These are phyloP conservation scores for Crocallis elinguaria DNA, from an alignment of 2,888 invertebrate species.

Conservation along the genomic window DNA sequence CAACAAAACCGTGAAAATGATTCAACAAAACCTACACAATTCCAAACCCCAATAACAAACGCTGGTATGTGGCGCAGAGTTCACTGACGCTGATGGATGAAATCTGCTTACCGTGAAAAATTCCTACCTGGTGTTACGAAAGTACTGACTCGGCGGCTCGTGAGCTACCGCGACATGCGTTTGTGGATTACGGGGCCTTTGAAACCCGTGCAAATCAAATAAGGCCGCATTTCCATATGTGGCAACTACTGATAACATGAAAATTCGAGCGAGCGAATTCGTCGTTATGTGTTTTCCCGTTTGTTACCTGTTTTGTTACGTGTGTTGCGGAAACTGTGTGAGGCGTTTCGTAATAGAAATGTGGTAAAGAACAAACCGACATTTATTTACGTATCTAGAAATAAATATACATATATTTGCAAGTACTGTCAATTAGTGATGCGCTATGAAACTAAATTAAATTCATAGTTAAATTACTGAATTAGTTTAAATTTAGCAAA, in stretches of 20 bases:
- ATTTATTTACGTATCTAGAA: background rate
- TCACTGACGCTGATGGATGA: conserved; percentile 39
- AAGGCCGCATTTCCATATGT: conserved; percentile 36
- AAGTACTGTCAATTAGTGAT: no score
- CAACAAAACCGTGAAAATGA: background rate
- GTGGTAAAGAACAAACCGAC: background rate
- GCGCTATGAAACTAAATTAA: no score
- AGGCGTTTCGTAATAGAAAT: conserved; percentile 4
- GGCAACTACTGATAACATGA: conserved; percentile 36
- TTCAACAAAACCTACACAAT: conserved; percentile 1
- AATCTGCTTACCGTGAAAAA: conserved; percentile 40
- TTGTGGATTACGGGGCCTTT: conserved; percentile 40
- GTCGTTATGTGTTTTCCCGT: conserved; percentile 18
- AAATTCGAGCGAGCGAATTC: conserved; percentile 25
- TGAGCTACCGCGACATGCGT: conserved; percentile 43
- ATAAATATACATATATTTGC: no score
- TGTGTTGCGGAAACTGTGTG: conserved; percentile 3
- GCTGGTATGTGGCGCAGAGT: conserved; percentile 7
- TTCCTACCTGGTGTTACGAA: conserved; percentile 26
- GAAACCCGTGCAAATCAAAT: conserved; percentile 48
- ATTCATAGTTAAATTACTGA: no score
- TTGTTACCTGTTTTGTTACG: conserved; percentile 15
- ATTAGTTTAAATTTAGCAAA: no score
- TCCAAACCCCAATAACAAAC: conserved; percentile 34
- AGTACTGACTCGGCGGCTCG: conserved; percentile 30